Evolutionary conservation across 2,797 vertebrate genomes (phyloP).

Genomic region (Trematomus bernacchii): DNA sequence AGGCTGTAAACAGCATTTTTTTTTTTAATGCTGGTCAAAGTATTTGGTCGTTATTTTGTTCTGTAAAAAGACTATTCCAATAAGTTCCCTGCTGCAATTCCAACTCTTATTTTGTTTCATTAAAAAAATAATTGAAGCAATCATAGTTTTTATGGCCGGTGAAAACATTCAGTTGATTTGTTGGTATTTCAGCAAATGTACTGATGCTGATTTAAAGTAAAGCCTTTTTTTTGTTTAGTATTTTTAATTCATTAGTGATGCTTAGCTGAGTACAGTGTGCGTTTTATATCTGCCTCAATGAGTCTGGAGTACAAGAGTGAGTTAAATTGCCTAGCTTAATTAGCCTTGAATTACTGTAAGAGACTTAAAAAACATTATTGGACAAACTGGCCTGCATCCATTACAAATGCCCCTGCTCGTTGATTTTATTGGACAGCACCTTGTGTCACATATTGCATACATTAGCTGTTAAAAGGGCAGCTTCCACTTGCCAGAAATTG

Average conservation of each 20-base stretch:
- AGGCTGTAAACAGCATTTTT: no score
- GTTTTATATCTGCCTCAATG: conserved; percentile 34
- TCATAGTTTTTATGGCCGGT: conserved; percentile 7
- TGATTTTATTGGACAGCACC: conserved; percentile 55
- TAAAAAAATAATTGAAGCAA: conserved; percentile 27
- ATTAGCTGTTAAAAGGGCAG: conserved; percentile 54
- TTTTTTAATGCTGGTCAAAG: no score
- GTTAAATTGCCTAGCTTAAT: conserved; percentile 43
- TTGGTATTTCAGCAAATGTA: conserved; percentile 18
- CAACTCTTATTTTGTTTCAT: conserved; percentile 14
- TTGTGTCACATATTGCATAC: conserved; percentile 42
- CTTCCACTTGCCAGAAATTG: conserved; percentile 43
- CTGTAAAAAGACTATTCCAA: not conserved
- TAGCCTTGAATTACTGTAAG: conserved; percentile 51
- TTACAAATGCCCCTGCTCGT: conserved; percentile 45
- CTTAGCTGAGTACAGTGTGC: conserved; percentile 1
- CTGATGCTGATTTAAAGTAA: conserved; percentile 3
- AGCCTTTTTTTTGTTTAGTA: not conserved
- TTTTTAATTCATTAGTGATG: conserved; percentile 4
- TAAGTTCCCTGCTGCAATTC: conserved; percentile 14
- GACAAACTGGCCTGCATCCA: conserved; percentile 52
- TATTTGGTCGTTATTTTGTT: no score
- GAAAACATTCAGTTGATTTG: conserved; percentile 18
- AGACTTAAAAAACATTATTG: conserved; percentile 54
- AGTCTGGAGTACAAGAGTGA: conserved; percentile 11